Conservation (phyloP, 2,888 invertebrate species). For the Gnatocerus cornutus region DNA sequence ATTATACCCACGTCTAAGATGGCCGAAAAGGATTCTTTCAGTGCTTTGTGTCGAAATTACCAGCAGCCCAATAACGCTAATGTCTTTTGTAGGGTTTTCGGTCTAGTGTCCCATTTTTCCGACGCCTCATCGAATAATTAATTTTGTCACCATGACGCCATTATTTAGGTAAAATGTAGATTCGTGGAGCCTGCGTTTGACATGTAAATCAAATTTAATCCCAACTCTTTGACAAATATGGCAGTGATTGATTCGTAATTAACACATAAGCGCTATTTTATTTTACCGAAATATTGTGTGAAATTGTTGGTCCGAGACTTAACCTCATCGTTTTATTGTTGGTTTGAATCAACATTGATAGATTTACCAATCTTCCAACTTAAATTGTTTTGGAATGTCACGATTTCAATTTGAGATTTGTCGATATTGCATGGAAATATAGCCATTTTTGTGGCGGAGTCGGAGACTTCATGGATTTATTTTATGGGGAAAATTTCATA, state of each 20-base stretch:
- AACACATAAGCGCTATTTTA: constrained; percentile 39
- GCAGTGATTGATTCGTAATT: constrained; percentile 48
- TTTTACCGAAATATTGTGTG: constrained; percentile 20
- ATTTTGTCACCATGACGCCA: constrained; percentile 21
- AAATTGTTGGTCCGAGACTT: constrained; percentile 7
- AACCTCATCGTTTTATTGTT: constrained; percentile 8
- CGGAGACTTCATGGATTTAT: too few relatives aligned
- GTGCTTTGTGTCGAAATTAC: constrained; percentile 33
- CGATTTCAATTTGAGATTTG: constrained; percentile 24
- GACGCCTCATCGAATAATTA: constrained; percentile 19
- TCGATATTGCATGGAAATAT: constrained; percentile 1
- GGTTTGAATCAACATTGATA: constrained; percentile 10
- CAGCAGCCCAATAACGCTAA: constrained; percentile 17
- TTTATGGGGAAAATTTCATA: too few relatives aligned
- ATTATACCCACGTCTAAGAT: constrained; percentile 18
- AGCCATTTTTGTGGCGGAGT: too few relatives aligned
- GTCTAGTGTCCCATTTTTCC: too few relatives aligned
- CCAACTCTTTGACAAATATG: constrained; percentile 41
- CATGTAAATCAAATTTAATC: constrained; percentile 44
- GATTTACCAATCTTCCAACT: constrained; percentile 31
- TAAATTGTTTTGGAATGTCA: constrained; percentile 28
- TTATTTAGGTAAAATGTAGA: constrained; percentile 39
- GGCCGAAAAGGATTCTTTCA: constrained; percentile 4
- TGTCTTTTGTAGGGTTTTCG: constrained; percentile 24
- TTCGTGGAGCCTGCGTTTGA: constrained; percentile 34